These are phyloP conservation scores for Ischnus inquisitorius DNA, from an alignment of 2,888 invertebrate species.

Conservation along the genomic window DNA sequence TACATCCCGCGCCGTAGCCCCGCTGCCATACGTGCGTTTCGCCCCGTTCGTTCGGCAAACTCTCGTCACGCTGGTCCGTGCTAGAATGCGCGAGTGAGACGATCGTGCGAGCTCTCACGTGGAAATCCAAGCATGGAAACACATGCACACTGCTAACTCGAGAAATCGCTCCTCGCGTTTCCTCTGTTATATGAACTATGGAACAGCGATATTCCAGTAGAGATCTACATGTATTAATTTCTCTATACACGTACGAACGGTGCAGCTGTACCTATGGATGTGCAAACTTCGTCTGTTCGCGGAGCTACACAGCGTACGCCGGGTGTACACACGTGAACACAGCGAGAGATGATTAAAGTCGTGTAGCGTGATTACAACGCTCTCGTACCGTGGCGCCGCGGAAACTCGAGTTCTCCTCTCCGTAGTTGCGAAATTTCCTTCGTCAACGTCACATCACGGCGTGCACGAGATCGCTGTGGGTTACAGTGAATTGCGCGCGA, in stretches of 20 bases:
- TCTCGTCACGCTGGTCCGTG: not conserved
- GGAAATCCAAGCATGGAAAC: slow-evolving; percentile 16
- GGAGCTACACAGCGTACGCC: too few relatives aligned
- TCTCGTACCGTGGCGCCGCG: slow-evolving; percentile 29
- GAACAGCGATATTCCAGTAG: not conserved
- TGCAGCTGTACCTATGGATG: not conserved
- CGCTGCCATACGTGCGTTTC: slow-evolving; percentile 42
- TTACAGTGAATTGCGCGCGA: too few relatives aligned
- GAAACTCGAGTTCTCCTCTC: slow-evolving; percentile 12
- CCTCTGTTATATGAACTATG: slow-evolving; percentile 26
- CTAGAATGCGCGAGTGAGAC: not conserved
- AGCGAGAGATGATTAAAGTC: slow-evolving; percentile 61
- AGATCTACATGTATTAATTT: slow-evolving; percentile 16
- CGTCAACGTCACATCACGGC: slow-evolving; percentile 50
- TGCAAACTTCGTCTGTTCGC: not conserved
- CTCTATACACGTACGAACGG: not conserved
- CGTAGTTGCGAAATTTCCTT: slow-evolving; percentile 42
- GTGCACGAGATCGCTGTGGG: too few relatives aligned
- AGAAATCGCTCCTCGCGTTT: slow-evolving; percentile 43
- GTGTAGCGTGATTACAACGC: slow-evolving; percentile 59
- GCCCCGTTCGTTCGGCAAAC: slow-evolving; percentile 21
- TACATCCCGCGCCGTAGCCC: slow-evolving; percentile 8
- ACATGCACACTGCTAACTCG: slow-evolving; percentile 9
- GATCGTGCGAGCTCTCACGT: slow-evolving; percentile 10
- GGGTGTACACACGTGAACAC: slow-evolving; percentile 34